These are phyloP conservation scores for Champsocephalus esox DNA, from an alignment of 2,797 vertebrate species.

Conservation along the genomic window DNA sequence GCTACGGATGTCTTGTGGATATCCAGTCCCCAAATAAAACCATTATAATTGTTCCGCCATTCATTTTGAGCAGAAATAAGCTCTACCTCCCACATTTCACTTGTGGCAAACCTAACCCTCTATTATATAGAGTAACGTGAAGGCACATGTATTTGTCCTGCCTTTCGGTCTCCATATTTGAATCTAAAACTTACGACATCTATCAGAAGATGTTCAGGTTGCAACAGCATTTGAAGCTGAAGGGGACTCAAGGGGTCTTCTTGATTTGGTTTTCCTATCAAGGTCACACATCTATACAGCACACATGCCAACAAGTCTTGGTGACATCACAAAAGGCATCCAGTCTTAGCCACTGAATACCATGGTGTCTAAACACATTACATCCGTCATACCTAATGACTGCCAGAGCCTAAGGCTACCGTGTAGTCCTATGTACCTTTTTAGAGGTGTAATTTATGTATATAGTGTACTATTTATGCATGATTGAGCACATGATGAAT, in stretches of 20 bases:
- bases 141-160: not conserved
- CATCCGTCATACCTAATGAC: slow-evolving; percentile 44
- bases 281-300: not conserved
- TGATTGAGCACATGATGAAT: slow-evolving; percentile 45
- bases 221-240: not conserved
- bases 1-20: too few relatives aligned
- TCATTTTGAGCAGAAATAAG: too few relatives aligned
- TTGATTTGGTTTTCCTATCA: slow-evolving; percentile 15
- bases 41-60: too few relatives aligned
- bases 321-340: slow-evolving; percentile 7
- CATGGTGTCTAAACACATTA: slow-evolving; percentile 27
- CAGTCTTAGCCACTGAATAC: slow-evolving; percentile 28
- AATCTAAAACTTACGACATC: slow-evolving; percentile 6
- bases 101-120: too few relatives aligned
- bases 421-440: slow-evolving; percentile 29
- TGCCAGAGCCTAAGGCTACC: slow-evolving; percentile 25
- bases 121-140: too few relatives aligned
- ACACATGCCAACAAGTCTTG: not conserved
- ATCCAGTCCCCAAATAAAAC: too few relatives aligned
- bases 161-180: not conserved
- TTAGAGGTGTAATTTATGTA: slow-evolving; percentile 20
- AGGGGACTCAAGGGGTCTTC: not conserved
- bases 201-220: not conserved
- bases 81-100: too few relatives aligned
- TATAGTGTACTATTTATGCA: slow-evolving; percentile 38